A percentile compares a stretch with the other conserved stretches of the same genome.
phyloP scores from a whole-genome alignment of 2,113 vertebrate genomes.

The Brachyhypopomus gauderio region DNA sequence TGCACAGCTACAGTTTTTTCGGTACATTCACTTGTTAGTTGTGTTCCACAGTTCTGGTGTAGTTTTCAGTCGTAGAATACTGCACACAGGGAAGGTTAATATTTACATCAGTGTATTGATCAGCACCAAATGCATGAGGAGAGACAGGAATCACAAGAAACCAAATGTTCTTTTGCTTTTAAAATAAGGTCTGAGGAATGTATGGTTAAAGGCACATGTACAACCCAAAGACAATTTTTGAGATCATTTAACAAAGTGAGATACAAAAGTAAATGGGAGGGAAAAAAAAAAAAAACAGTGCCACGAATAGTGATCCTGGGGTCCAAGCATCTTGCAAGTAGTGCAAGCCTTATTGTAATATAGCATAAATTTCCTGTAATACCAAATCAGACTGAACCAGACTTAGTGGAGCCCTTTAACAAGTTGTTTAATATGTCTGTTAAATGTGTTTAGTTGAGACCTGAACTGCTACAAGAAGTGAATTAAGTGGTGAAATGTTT shows the following conservation, averaged over 20 bases:
- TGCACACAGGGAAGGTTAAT: conserved; percentile 9
- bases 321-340: too few relatives aligned
- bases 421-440: too few relatives aligned
- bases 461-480: too few relatives aligned
- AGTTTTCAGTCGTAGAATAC: conserved; percentile 1
- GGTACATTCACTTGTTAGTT: conserved; percentile 1
- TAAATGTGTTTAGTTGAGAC: too few relatives aligned
- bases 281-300: too few relatives aligned
- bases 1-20: conserved; percentile 2
- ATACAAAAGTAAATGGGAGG: not conserved
- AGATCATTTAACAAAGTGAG: not conserved
- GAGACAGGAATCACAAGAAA: not conserved
- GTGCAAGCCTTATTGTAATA: too few relatives aligned
- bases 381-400: too few relatives aligned
- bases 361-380: too few relatives aligned
- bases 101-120: not conserved
- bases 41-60: not conserved
- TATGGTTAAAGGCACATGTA: conserved; percentile 45
- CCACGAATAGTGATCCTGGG: too few relatives aligned
- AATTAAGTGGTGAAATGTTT: too few relatives aligned
- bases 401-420: too few relatives aligned
- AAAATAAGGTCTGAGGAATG: conserved; percentile 1
- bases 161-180: not conserved
- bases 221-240: conserved; percentile 37
- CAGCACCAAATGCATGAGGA: not conserved